Base-by-base conservation (phyloP, 1,140 invertebrate species). In the Babylonia areolata region DNA sequence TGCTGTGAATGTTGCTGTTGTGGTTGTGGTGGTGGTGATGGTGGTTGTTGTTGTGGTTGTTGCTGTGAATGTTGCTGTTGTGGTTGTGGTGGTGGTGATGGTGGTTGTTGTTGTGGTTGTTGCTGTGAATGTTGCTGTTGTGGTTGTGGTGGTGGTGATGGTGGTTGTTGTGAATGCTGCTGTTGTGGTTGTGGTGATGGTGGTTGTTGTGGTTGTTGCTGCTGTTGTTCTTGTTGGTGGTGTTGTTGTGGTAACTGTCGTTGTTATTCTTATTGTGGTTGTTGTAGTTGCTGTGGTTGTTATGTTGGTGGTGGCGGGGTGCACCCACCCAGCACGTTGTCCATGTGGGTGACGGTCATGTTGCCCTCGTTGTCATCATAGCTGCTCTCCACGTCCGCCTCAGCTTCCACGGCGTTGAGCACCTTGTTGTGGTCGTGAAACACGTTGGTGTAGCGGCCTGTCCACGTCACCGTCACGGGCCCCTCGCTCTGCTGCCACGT, bases 301-400 rank as follows among this genome's bases (percentile, higher is more conserved):
- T n/a, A n/a, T n/a, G n/a, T n/a, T n/a, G 9, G 6, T 51, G 46
- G 46, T 51, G n/a, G n/a, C n/a, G n/a, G n/a, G n/a, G n/a, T n/a
- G n/a, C n/a, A n/a, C n/a, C n/a, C n/a, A 90, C 90, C 90, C 58
- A 88, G 77, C 31, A 84, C 51, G 86, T 88, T 85, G 17, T 75
- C 33, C 17, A 88, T 82, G 20, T 39, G 71, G 23, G 31, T 28
- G 23, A 84, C 79, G 11, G 86, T 87, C 40, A 87, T 83, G 39
- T 78, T 77, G 1, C 90, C 90, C 35, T 85, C 84, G 31, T 84
- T 73, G 80, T 90, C 90, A 83, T 90, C 90, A 71, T 89, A 90
- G 0, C 81, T 58, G 20, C 51, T 28, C 35, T 77, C 78, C 23
- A 88, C 23, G 31, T 81, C 87, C 23, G 31, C 3, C 15, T 73